Percentiles rank a stretch among this genome's conserved stretches.
Evolutionary conservation across 2,888 invertebrate species (phyloP).

Genomic region (Odontothrips loti): DNA sequence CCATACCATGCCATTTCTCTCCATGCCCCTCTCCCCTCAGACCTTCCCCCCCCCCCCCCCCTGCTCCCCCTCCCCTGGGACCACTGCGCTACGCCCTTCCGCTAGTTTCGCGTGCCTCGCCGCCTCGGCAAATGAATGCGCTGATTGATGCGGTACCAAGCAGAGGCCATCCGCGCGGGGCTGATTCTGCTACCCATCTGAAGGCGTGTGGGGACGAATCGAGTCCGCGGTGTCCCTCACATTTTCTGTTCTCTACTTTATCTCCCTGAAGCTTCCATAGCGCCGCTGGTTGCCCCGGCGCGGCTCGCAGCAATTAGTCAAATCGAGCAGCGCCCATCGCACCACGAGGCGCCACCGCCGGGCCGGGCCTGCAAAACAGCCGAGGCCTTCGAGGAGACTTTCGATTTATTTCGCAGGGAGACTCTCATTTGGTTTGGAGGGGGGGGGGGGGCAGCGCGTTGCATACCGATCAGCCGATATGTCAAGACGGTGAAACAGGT

Average conservation of each 20-base stretch:
- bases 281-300: not conserved
- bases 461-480: not conserved
- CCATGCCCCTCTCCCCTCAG: too few relatives aligned
- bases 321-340: not conserved
- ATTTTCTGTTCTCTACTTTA: not conserved
- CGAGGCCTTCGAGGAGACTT: not conserved
- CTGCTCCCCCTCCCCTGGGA: too few relatives aligned
- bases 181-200: not conserved
- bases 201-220: not conserved
- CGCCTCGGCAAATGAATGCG: slow-evolving; percentile 4
- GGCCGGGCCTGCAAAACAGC: not conserved
- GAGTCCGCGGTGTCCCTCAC: not conserved
- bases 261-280: not conserved
- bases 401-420: slow-evolving; percentile 9
- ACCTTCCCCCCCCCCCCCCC: too few relatives aligned
- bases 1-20: too few relatives aligned
- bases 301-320: not conserved
- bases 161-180: not conserved
- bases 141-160: slow-evolving; percentile 8
- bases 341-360: not conserved
- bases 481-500: not conserved
- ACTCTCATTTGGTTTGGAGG: not conserved
- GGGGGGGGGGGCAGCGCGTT: not conserved
- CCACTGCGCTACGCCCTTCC: too few relatives aligned
- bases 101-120: slow-evolving; percentile 20